Base-by-base conservation (phyloP, 2,888 invertebrate genomes). In the Drosophila atripex region DNA sequence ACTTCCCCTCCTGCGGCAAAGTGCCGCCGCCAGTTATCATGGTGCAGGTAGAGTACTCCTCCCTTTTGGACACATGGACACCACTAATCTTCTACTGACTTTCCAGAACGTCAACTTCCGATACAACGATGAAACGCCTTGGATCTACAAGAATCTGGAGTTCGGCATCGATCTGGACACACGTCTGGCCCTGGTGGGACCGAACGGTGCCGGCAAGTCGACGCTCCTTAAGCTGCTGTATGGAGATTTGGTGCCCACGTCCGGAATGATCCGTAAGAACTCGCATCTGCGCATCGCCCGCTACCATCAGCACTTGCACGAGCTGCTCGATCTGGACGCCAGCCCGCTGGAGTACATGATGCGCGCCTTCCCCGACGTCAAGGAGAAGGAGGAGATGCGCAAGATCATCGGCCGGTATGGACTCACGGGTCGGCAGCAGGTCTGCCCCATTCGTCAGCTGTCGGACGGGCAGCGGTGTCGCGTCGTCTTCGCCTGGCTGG, bases 141-240 rank as follows among this genome's bases (percentile, higher is more conserved):
- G 94, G 93, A 99, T 99, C 88, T 99, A 99, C 92, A 98, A 96
- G 91, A 96, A 99, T 91, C 92, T 99, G 61, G 99, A 99, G 92
- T 99, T 99, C 91, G 99, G 99, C 89, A 98, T 99, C 85, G 99
- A 99, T 93, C 93, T 99, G 75, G 99, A 99, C 91, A 99, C 99
- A 0, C 93, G 96, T 89, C 93, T 99, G 45, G 99, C 99, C 12
- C 93, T 99, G 51, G 99, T 99, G 0, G 99, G 97, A 0, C 99
- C 99, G 3, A 99, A 99, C 91, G 99, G 99, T 80, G 99, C 99
- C 58, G 99, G 99, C 80, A 99, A 99, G 92, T 98, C 98, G 80
- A 99, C 99, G 0, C 93, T 99, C 4, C 93, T 99, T 55, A 99
- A 99, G 91, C 93, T 99, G 71, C 93, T 99, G 0, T 98, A 97